Conservation (phyloP, 2,888 invertebrate genomes). For the Drosophila crucigera region DNA sequence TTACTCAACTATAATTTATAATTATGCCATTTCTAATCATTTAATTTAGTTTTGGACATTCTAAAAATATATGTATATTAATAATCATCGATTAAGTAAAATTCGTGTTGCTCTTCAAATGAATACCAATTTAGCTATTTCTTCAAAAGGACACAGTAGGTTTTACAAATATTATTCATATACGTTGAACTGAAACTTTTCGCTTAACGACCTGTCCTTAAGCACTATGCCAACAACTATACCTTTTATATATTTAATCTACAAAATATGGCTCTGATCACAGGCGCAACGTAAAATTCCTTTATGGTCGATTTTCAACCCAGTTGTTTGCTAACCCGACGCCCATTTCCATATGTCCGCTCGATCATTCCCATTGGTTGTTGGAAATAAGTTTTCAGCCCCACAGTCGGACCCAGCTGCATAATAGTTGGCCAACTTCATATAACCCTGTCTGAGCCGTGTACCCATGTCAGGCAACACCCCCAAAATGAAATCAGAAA, state of each 20-base stretch:
- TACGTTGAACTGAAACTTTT: not conserved
- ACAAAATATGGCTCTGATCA: slow-evolving; percentile 36
- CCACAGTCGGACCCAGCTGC: slow-evolving; percentile 39
- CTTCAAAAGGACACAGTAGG: not conserved
- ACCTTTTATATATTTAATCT: slow-evolving; percentile 43
- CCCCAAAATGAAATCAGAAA: slow-evolving; percentile 47
- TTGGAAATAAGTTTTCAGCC: slow-evolving; percentile 45
- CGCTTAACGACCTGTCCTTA: slow-evolving; percentile 3
- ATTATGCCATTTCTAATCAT: not conserved
- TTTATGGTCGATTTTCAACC: slow-evolving; percentile 23
- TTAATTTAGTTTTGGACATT: not conserved
- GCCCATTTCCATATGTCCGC: slow-evolving; percentile 14
- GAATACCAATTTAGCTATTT: not conserved
- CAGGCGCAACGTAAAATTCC: slow-evolving; percentile 42
- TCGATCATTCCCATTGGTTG: slow-evolving; percentile 61
- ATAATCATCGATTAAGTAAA: not conserved
- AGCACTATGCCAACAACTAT: slow-evolving; percentile 5
- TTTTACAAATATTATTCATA: not conserved
- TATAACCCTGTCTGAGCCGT: slow-evolving; percentile 50
- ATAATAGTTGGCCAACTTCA: slow-evolving; percentile 75
- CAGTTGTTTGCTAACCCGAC: slow-evolving; percentile 21
- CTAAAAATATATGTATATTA: not conserved
- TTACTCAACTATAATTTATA: not conserved
- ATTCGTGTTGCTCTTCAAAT: not conserved
- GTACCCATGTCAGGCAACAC: slow-evolving; percentile 45